These are phyloP conservation scores for Halictus rubicundus DNA, from an alignment of 1,140 invertebrate species.

Conservation along the genomic window DNA sequence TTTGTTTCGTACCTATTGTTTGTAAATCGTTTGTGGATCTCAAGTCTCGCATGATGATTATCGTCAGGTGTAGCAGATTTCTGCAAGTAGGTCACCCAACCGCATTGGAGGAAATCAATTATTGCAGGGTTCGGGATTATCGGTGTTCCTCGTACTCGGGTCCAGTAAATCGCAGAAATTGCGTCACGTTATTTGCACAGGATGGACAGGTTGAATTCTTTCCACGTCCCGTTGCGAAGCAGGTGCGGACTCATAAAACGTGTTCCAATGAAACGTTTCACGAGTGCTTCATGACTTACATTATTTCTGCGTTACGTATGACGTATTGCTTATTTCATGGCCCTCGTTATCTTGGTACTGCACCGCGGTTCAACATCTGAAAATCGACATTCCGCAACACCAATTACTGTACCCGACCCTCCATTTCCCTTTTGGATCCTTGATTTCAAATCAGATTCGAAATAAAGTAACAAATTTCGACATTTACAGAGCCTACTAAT, in stretches of 20 bases:
- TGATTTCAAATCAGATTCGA: no score
- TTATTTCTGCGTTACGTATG: constrained; percentile 49
- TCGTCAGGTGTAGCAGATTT: neutral
- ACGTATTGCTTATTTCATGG: constrained; percentile 22
- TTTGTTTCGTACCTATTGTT: no score
- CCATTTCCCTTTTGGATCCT: no score
- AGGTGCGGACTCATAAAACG: constrained; percentile 55
- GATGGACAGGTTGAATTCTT: constrained; percentile 36
- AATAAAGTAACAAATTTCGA: no score
- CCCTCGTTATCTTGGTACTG: neutral
- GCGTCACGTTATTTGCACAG: constrained; percentile 24
- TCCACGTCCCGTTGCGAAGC: constrained; percentile 47
- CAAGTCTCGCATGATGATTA: neutral
- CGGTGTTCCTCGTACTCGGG: neutral
- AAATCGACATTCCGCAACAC: constrained; percentile 9
- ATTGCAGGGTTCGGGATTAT: neutral
- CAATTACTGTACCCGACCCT: neutral
- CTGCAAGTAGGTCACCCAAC: neutral
- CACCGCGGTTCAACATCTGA: constrained; percentile 8
- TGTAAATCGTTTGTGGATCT: no score
- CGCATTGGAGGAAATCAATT: neutral
- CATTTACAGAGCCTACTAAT: no score
- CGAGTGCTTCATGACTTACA: constrained; percentile 37
- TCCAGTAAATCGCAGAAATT: constrained; percentile 31
- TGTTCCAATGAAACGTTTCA: constrained; percentile 47